Percentiles rank a stretch among this genome's conserved stretches.
Conservation (phyloP, 1,140 invertebrate genomes). For the Drosophila lacteicornis region DNA sequence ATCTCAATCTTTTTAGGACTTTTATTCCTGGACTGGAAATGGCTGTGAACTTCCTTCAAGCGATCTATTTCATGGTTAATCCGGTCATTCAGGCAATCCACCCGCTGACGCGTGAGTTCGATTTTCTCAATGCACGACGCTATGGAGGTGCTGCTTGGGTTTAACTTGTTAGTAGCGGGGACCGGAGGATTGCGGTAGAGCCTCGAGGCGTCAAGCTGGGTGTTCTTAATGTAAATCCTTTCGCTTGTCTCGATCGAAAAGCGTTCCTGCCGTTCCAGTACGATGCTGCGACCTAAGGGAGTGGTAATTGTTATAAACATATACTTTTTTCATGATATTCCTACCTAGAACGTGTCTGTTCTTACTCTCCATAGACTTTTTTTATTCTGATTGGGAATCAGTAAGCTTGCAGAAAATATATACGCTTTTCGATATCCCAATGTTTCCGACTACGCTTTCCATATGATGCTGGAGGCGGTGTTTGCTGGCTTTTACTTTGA, state of each 20-base stretch:
- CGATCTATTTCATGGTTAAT: slow-evolving; percentile 50
- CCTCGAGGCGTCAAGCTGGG: slow-evolving; percentile 22
- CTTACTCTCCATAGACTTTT: slow-evolving; percentile 6
- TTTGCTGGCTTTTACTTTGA: background rate
- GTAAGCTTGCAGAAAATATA: slow-evolving; percentile 20
- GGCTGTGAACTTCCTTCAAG: slow-evolving; percentile 33
- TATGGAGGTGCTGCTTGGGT: background rate
- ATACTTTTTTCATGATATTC: background rate
- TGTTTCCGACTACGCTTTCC: background rate
- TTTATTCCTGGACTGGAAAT: background rate
- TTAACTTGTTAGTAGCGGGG: background rate
- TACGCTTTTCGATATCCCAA: background rate
- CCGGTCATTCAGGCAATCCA: slow-evolving; percentile 24
- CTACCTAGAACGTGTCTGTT: slow-evolving; percentile 9
- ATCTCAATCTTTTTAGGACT: background rate
- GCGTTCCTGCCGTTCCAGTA: slow-evolving; percentile 41
- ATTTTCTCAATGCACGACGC: slow-evolving; percentile 11
- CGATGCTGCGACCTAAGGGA: slow-evolving; percentile 16
- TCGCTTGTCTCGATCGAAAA: slow-evolving; percentile 18
- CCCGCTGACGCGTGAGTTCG: slow-evolving; percentile 12
- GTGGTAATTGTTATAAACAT: background rate
- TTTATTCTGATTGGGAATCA: background rate
- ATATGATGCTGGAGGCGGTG: background rate
- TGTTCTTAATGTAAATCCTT: slow-evolving; percentile 29
- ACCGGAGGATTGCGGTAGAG: background rate